These are phyloP conservation scores for Lymantria dispar DNA, from an alignment of 2,888 invertebrate genomes.

Conservation along the genomic window DNA sequence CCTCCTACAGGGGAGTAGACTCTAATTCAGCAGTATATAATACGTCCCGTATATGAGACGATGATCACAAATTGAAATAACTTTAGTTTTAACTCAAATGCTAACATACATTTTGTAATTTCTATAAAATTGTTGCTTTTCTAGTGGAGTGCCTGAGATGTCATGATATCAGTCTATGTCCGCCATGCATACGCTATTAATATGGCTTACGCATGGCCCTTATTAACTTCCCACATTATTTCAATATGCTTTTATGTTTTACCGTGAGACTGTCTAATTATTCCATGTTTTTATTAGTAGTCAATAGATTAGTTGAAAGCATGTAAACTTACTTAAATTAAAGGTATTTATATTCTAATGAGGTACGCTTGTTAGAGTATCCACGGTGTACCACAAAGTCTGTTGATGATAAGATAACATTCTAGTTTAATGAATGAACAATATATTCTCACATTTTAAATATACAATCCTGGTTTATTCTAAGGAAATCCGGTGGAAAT, in stretches of 20 bases:
- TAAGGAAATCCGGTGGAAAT: conserved; percentile 22
- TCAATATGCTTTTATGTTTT: neutral
- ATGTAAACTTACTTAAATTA: conserved; percentile 17
- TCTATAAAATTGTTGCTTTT: too few relatives aligned
- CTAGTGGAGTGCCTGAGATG: too few relatives aligned
- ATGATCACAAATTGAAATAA: too few relatives aligned
- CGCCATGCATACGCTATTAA: too few relatives aligned
- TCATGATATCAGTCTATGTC: too few relatives aligned
- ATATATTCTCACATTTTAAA: conserved; percentile 34
- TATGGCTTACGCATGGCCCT: too few relatives aligned
- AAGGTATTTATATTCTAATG: conserved; percentile 31
- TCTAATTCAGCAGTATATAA: too few relatives aligned
- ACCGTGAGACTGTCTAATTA: conserved; percentile 4
- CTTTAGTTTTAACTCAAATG: too few relatives aligned
- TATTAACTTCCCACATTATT: too few relatives aligned
- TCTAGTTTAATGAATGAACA: conserved; percentile 36
- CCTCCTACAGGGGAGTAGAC: too few relatives aligned
- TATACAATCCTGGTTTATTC: conserved; percentile 25
- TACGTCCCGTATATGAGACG: too few relatives aligned
- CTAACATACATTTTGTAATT: too few relatives aligned
- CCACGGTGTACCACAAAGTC: conserved; percentile 24
- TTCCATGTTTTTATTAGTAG: conserved; percentile 5
- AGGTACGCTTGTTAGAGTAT: conserved; percentile 22
- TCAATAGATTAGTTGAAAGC: conserved; percentile 11
- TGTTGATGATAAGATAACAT: conserved; percentile 31